A percentile compares a stretch with the other conserved stretches of the same genome.
Evolutionary conservation across 2,113 vertebrate genomes (phyloP).

Genomic region (Catharus bicknelli): DNA sequence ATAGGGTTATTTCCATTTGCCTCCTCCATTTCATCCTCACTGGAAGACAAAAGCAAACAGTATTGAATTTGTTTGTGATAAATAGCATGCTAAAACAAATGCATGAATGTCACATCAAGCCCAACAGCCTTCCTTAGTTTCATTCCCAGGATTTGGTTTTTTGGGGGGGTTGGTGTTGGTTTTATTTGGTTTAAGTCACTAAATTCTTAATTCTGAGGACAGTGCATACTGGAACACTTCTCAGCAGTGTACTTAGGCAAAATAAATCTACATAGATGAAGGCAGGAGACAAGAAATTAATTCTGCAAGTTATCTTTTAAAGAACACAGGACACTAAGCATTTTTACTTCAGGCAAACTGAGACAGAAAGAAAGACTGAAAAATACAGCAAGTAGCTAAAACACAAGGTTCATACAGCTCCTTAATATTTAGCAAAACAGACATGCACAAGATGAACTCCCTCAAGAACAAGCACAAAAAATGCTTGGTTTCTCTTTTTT

Average conservation of each 20-base stretch:
- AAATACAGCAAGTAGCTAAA: not conserved
- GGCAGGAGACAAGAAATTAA: not conserved
- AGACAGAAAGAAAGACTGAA: not conserved
- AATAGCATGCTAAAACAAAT: not conserved
- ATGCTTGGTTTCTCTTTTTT: not conserved
- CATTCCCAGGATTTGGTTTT: not conserved
- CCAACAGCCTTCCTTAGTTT: not conserved
- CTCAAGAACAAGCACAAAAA: not conserved
- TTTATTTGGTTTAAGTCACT: not conserved
- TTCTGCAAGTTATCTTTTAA: not conserved
- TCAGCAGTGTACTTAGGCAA: not conserved
- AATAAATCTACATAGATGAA: not conserved
- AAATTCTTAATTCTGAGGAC: not conserved
- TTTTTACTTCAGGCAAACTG: not conserved
- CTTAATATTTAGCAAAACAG: not conserved
- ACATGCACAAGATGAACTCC: not conserved
- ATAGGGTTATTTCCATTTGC: constrained; percentile 75
- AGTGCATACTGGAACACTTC: not conserved
- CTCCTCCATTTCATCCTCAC: constrained; percentile 91
- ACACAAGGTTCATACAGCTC: not conserved
- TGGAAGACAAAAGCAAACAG: constrained; percentile 73
- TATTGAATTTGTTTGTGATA: not conserved
- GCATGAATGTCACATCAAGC: not conserved
- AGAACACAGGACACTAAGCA: not conserved
- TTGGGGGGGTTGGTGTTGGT: not conserved